Conservation (phyloP, 2,888 invertebrate genomes). For the Ornithoptera alexandrae region DNA sequence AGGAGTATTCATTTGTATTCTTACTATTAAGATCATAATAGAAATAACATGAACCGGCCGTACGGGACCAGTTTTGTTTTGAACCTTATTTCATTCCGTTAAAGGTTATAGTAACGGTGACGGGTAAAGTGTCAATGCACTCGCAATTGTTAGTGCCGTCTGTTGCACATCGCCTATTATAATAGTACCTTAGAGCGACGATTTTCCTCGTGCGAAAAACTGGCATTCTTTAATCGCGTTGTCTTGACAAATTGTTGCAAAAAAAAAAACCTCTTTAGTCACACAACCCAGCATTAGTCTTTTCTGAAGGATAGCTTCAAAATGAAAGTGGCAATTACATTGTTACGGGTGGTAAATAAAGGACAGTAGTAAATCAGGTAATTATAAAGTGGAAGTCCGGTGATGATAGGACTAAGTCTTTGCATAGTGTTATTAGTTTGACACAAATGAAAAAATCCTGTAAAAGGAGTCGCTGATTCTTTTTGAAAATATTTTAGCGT, state of each 20-base stretch:
- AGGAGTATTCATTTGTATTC: neutral
- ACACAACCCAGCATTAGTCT: no score
- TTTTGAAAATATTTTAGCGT: neutral
- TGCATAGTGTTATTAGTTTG: neutral
- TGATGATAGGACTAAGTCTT: neutral
- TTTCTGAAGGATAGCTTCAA: neutral
- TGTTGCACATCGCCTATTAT: conserved; percentile 1
- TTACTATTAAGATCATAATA: conserved; percentile 3
- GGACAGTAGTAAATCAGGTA: neutral
- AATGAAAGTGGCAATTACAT: neutral
- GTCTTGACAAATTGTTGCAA: neutral
- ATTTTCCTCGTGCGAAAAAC: neutral
- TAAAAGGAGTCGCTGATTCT: neutral
- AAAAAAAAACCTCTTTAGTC: no score
- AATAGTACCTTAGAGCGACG: neutral
- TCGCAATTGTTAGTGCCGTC: conserved; percentile 2
- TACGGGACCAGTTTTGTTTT: neutral
- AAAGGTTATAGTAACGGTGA: neutral
- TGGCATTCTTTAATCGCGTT: neutral
- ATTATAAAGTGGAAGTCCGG: neutral
- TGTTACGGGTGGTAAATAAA: neutral
- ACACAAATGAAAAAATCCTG: neutral
- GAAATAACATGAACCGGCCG: neutral
- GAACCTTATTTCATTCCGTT: neutral
- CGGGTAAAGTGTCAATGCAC: neutral